Conservation (phyloP, 2,888 invertebrate species). For the Acleris cristana region DNA sequence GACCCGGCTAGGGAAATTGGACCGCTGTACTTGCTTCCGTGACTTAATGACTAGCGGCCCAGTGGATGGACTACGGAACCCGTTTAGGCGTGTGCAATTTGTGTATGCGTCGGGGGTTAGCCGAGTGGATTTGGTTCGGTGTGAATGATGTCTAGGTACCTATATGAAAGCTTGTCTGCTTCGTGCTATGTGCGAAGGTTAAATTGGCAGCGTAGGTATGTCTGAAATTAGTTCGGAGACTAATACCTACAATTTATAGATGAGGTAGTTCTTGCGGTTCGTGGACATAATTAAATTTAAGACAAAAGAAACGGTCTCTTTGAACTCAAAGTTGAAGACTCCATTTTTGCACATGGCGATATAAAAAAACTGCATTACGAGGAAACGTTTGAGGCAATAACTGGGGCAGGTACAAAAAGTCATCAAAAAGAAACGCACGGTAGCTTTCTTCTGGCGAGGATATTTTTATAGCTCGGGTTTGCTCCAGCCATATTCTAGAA, state of each 20-base stretch:
- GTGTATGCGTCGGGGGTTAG: constrained; percentile 70
- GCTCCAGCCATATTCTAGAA: constrained; percentile 52
- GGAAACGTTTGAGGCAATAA: constrained; percentile 32
- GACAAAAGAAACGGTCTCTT: constrained; percentile 23
- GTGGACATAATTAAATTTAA: constrained; percentile 12
- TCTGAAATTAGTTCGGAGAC: constrained; percentile 1
- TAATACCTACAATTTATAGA: background rate
- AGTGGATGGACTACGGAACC: constrained; percentile 79
- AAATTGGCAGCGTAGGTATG: constrained; percentile 4
- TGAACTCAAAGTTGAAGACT: constrained; percentile 4
- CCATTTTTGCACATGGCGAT: constrained; percentile 31
- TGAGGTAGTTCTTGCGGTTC: background rate
- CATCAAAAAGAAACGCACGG: constrained; percentile 51
- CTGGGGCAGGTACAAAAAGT: constrained; percentile 37
- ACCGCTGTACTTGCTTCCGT: constrained; percentile 80
- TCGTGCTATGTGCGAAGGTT: constrained; percentile 1
- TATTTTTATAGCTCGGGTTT: constrained; percentile 56
- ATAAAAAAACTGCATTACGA: constrained; percentile 34
- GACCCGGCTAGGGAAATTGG: constrained; percentile 78
- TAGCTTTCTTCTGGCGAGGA: constrained; percentile 64
- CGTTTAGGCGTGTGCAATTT: constrained; percentile 80
- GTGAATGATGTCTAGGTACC: constrained; percentile 43
- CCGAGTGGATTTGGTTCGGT: constrained; percentile 68
- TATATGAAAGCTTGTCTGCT: constrained; percentile 17
- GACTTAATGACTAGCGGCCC: constrained; percentile 80